A percentile compares a stretch with the other conserved stretches of the same genome.
These are phyloP conservation scores for Rallus crepitans DNA, from an alignment of 2,797 vertebrate genomes.

Conservation along the genomic window DNA sequence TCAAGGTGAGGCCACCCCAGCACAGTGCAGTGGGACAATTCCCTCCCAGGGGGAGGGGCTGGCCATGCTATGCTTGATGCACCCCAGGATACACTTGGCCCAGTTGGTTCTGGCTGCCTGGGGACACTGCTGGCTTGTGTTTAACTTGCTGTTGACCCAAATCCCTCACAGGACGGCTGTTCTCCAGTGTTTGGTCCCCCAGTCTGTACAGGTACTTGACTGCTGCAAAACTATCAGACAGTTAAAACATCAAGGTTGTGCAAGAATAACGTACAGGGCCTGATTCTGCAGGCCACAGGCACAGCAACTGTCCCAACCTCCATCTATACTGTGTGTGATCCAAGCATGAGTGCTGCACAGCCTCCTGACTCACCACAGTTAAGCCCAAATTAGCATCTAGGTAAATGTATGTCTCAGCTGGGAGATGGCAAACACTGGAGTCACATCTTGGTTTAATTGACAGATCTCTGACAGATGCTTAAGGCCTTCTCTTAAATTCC, in stretches of 20 bases:
- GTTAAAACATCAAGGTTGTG: not conserved
- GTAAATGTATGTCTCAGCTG: constrained; percentile 16
- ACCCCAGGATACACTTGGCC: no score
- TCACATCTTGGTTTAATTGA: not conserved
- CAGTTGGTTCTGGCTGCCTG: no score
- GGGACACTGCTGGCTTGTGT: no score
- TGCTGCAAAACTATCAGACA: not conserved
- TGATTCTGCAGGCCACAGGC: not conserved
- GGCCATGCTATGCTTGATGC: no score
- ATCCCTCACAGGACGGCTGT: no score
- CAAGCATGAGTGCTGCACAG: not conserved
- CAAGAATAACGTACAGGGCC: not conserved
- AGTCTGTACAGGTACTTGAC: not conserved
- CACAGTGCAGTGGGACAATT: no score
- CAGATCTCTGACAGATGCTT: not conserved
- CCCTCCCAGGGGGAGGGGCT: no score
- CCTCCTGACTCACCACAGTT: not conserved
- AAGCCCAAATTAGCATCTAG: not conserved
- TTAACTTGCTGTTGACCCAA: no score
- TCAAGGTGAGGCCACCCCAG: no score
- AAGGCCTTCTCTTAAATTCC: not conserved
- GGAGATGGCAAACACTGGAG: not conserved
- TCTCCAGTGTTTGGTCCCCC: no score
- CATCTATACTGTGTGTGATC: not conserved
- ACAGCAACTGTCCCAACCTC: not conserved